Conservation (phyloP, 2,888 invertebrate species). For the Ornithoptera priamus region DNA sequence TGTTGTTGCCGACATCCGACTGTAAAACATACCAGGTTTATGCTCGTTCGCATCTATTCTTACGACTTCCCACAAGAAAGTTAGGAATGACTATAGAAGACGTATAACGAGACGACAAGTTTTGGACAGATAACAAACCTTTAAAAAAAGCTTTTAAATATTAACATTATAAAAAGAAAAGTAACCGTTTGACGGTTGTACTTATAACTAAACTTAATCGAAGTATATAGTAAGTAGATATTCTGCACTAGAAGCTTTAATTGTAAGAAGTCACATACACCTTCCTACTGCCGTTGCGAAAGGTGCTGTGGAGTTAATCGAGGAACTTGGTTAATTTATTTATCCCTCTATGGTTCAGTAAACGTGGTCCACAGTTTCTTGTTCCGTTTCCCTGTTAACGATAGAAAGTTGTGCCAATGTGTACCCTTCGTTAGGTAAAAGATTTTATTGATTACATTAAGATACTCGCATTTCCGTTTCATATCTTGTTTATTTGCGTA, state of each 20-base stretch:
- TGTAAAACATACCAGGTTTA: slow-evolving; percentile 33
- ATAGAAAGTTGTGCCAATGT: slow-evolving; percentile 26
- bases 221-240: background rate
- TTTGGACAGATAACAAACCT: too few relatives aligned
- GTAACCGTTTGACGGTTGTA: background rate
- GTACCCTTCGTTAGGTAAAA: background rate
- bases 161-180: background rate
- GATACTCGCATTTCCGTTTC: background rate
- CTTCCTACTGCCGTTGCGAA: slow-evolving; percentile 21
- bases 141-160: too few relatives aligned
- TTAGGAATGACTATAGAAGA: background rate
- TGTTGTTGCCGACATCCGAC: slow-evolving; percentile 75
- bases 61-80: slow-evolving; percentile 54
- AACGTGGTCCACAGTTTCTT: slow-evolving; percentile 27
- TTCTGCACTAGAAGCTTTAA: background rate
- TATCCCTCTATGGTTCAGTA: slow-evolving; percentile 29
- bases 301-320: slow-evolving; percentile 21
- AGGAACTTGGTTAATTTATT: slow-evolving; percentile 30
- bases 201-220: background rate
- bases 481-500: slow-evolving; percentile 2
- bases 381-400: slow-evolving; percentile 24
- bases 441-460: slow-evolving; percentile 1
- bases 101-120: background rate
- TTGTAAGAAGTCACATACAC: slow-evolving; percentile 18
- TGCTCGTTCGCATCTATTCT: slow-evolving; percentile 42